A percentile compares a stretch with the other conserved stretches of the same genome.
phyloP scores from a whole-genome alignment of 2,888 invertebrate species.

The Troilus luridus region DNA sequence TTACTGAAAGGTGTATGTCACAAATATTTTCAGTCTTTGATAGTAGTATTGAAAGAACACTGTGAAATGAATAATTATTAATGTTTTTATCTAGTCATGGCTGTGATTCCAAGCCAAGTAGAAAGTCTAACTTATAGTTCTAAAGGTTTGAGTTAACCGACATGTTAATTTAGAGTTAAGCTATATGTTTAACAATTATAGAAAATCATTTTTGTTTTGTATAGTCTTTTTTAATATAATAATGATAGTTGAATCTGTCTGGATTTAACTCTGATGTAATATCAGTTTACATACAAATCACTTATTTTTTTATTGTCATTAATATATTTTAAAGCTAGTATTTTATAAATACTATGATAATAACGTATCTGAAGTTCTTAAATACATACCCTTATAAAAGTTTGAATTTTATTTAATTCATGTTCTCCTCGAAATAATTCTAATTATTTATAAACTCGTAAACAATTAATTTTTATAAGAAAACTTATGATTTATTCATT shows the following conservation, averaged over 20 bases:
- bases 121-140: neutral
- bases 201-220: neutral
- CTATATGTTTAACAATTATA: neutral
- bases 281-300: neutral
- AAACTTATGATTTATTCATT: no score
- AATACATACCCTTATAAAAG: no score
- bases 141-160: no score
- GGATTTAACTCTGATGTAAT: neutral
- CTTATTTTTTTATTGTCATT: neutral
- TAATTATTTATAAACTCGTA: no score
- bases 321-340: no score
- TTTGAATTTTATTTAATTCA: no score
- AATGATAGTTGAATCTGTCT: neutral
- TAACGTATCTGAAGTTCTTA: no score
- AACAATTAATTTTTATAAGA: no score
- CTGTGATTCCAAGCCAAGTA: neutral
- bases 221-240: neutral
- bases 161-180: neutral
- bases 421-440: no score
- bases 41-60: neutral
- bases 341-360: no score
- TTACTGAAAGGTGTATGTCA: neutral
- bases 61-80: neutral
- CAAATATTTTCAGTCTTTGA: neutral
- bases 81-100: conserved; percentile 1